Conservation (phyloP, 2,113 vertebrate genomes). For the Brachyhypopomus gauderio region DNA sequence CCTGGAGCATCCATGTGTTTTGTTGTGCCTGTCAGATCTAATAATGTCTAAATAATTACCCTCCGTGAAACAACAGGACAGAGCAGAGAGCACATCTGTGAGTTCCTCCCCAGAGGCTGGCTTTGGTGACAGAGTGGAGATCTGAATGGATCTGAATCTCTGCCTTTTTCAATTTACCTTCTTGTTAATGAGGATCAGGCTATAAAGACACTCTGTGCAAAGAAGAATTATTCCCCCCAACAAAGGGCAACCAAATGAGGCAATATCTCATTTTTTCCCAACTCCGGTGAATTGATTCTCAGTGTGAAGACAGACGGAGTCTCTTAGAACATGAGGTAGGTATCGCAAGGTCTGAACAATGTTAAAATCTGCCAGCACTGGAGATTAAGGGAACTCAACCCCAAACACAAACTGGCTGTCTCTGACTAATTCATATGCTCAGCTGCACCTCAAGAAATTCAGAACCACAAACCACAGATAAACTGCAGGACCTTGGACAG, state of each 20-base stretch:
- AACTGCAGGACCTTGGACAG: constrained; percentile 20
- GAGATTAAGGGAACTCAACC: constrained; percentile 25
- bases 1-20: constrained; percentile 27
- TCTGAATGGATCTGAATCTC: constrained; percentile 37
- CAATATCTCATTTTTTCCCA: constrained; percentile 23
- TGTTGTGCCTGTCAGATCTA: constrained; percentile 36
- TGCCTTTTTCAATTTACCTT: constrained; percentile 21
- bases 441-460: constrained; percentile 16
- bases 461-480: constrained; percentile 26
- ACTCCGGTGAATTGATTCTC: constrained; percentile 16
- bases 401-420: constrained; percentile 3
- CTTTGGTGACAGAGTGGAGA: constrained; percentile 15
- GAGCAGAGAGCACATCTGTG: constrained; percentile 41
- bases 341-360: constrained; percentile 23
- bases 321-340: constrained; percentile 7
- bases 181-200: constrained; percentile 36
- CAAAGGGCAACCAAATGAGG: constrained; percentile 22
- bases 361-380: constrained; percentile 1
- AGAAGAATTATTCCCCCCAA: constrained; percentile 1
- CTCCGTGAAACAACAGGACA: constrained; percentile 35
- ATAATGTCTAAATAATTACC: constrained; percentile 44
- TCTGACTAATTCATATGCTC: constrained; percentile 34
- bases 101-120: constrained; percentile 25
- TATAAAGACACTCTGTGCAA: constrained; percentile 1
- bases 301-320: background rate